Evolutionary conservation across 2,888 invertebrate species (phyloP).

Genomic region (Meghimatium bilineatum): DNA sequence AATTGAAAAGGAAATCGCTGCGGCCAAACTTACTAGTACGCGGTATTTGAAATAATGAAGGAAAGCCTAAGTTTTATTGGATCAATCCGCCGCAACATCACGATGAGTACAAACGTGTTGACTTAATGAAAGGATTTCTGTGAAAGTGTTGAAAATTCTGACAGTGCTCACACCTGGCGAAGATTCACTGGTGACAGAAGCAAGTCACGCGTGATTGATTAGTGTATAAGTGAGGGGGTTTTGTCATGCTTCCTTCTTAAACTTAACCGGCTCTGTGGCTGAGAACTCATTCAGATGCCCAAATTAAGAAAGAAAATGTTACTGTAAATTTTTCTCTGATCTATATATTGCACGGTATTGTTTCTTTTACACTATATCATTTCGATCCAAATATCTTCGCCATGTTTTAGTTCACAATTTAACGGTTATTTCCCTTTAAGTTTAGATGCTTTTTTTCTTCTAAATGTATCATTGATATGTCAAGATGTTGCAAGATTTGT

Average conservation of each 20-base stretch:
- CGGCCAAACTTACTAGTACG: not conserved
- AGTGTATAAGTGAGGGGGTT: not conserved
- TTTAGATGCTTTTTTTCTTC: too few relatives aligned
- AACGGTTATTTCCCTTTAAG: too few relatives aligned
- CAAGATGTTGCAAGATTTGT: too few relatives aligned
- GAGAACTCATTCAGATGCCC: too few relatives aligned
- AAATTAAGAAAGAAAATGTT: too few relatives aligned
- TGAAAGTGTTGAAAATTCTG: not conserved
- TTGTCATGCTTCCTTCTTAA: not conserved
- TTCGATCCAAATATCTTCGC: too few relatives aligned
- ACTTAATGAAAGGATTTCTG: constrained; percentile 3
- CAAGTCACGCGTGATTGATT: not conserved
- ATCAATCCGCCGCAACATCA: not conserved
- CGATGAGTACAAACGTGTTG: not conserved
- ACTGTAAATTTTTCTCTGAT: too few relatives aligned
- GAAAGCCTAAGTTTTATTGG: not conserved
- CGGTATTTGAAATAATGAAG: not conserved
- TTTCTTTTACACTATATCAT: too few relatives aligned
- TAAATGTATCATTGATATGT: too few relatives aligned
- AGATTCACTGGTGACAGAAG: not conserved
- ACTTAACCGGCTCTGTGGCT: too few relatives aligned
- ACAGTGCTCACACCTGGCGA: not conserved
- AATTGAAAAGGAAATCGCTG: not conserved
- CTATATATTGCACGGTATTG: too few relatives aligned
- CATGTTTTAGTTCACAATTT: too few relatives aligned